Evolutionary conservation across 2,888 invertebrate species (phyloP).

Genomic region (Mythimna loreyi): DNA sequence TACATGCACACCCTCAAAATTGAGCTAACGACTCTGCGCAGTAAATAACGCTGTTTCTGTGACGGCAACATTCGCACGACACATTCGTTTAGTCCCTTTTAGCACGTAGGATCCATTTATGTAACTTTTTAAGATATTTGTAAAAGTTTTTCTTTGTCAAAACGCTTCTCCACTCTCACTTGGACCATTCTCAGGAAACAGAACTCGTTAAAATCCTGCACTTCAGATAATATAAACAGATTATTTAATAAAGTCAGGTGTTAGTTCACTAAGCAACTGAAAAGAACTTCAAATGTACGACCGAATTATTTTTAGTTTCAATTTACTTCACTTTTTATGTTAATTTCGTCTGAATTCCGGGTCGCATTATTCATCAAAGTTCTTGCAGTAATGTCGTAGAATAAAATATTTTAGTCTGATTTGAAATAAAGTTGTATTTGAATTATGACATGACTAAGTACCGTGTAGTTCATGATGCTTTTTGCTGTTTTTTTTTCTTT

Average conservation of each 20-base stretch:
- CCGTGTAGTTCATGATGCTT: neutral
- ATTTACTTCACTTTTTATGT: constrained; percentile 27
- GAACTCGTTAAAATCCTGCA: constrained; percentile 34
- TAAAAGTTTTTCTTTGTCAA: neutral
- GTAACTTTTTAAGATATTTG: too few relatives aligned
- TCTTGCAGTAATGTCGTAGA: constrained; percentile 2
- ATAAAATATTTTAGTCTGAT: neutral
- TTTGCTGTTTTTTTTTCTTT: neutral
- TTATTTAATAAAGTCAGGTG: constrained; percentile 51
- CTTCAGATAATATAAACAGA: constrained; percentile 47
- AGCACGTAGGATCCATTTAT: too few relatives aligned
- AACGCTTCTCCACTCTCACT: constrained; percentile 4
- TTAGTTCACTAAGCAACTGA: constrained; percentile 28
- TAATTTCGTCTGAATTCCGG: constrained; percentile 16
- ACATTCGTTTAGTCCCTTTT: too few relatives aligned
- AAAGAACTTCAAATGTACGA: constrained; percentile 18
- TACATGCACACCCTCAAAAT: too few relatives aligned
- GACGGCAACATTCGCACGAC: too few relatives aligned
- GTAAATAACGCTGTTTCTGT: too few relatives aligned
- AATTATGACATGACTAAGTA: constrained; percentile 15
- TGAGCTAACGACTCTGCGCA: too few relatives aligned
- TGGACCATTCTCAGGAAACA: constrained; percentile 6
- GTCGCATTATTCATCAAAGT: constrained; percentile 30
- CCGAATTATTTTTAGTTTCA: constrained; percentile 15
- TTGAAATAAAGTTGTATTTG: constrained; percentile 2